Percentiles rank a stretch among this genome's conserved stretches.
Evolutionary conservation across 2,113 vertebrate species (phyloP).

Genomic region (Megatriorchis doriae): DNA sequence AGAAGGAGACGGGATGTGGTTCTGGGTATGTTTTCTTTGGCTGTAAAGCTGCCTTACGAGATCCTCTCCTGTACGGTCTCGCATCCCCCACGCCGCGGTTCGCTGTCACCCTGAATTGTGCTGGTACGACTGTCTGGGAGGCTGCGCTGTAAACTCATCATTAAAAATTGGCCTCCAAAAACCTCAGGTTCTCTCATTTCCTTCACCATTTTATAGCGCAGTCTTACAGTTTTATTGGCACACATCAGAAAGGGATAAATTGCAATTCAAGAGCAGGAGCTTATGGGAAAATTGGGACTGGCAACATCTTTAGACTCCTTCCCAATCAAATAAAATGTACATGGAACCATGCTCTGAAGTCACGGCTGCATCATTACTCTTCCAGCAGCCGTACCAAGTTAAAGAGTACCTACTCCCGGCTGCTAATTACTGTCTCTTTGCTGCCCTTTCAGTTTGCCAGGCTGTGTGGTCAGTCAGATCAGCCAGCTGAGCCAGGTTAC

Average conservation of each 20-base stretch:
- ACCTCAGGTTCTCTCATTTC: constrained; percentile 24
- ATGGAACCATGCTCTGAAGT: not conserved
- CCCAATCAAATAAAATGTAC: not conserved
- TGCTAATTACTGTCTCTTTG: not conserved
- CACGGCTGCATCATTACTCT: not conserved
- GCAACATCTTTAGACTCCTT: not conserved
- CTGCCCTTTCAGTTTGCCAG: not conserved
- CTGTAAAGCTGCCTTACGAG: not conserved
- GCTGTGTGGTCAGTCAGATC: not conserved
- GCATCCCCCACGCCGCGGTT: accelerated
- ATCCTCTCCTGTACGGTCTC: accelerated
- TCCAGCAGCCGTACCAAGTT: not conserved
- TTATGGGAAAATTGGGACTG: not conserved
- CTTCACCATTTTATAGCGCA: not conserved
- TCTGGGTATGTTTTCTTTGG: not conserved
- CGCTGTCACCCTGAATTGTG: not conserved
- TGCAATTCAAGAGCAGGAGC: not conserved
- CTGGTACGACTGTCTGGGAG: not conserved
- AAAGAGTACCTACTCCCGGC: not conserved
- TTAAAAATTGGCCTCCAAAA: constrained; percentile 16
- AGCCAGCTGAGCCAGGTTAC: not conserved
- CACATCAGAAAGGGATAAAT: not conserved
- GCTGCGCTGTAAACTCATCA: not conserved
- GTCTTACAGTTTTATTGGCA: not conserved
- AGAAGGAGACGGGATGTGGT: not conserved